Conservation (phyloP, 2,888 invertebrate species). For the Poecilus cupreus region DNA sequence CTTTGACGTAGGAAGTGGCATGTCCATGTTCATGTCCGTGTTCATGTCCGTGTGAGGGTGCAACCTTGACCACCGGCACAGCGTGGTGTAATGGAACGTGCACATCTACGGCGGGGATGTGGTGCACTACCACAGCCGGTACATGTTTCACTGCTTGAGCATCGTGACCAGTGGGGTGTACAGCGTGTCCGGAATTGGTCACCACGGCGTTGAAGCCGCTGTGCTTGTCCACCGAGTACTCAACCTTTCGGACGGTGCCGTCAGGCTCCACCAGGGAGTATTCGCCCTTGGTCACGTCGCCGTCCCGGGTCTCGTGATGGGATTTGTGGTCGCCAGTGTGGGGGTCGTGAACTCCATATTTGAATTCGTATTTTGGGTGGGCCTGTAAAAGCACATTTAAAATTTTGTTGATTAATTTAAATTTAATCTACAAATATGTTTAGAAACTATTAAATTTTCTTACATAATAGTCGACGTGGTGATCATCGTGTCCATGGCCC, state of each 20-base stretch:
- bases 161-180: not conserved
- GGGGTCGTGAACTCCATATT: slow-evolving; percentile 17
- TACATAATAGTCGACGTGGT: slow-evolving; percentile 31
- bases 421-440: too few relatives aligned
- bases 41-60: not conserved
- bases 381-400: not conserved
- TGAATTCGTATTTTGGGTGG: slow-evolving; percentile 25
- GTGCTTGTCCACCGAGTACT: slow-evolving; percentile 4
- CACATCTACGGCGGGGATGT: not conserved
- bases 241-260: slow-evolving; percentile 11
- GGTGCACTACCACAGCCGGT: not conserved
- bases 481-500: not conserved
- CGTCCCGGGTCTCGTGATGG: not conserved
- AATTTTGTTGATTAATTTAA: too few relatives aligned
- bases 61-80: not conserved
- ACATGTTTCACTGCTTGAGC: not conserved
- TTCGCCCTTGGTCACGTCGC: slow-evolving; percentile 27
- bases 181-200: slow-evolving; percentile 5
- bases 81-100: not conserved
- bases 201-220: slow-evolving; percentile 38
- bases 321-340: slow-evolving; percentile 20
- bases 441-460: too few relatives aligned
- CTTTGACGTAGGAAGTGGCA: slow-evolving; percentile 2
- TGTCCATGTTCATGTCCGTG: too few relatives aligned
- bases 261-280: slow-evolving; percentile 42